Evolutionary conservation across 2,888 invertebrate species (phyloP), one percentile per base, ranked within the genome.

Genomic region (Xanthia icteritia): DNA sequence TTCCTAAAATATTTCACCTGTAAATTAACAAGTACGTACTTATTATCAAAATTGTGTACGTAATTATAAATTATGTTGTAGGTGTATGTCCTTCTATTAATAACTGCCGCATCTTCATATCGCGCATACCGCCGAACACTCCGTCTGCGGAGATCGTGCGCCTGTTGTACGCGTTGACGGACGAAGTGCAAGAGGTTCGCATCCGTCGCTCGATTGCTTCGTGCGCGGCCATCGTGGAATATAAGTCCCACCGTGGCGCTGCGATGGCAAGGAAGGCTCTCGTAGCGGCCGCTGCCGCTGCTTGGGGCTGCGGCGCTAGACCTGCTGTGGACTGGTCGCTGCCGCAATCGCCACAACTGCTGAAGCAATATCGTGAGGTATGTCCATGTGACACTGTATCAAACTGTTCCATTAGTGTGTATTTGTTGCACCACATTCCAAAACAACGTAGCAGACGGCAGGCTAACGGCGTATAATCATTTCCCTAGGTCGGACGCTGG

Each of bases 41-140:
- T 20, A 51, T n/a, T 11, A 11, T 54, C 54, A 11, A 27, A 13
- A 13, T 5, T 58, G 58, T 27, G 27, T 51, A 67, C 51, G 61
- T 15, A 45, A 42, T 23, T 0, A 63, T 48, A 20, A 42, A 39
- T 27, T 69, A n/a, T 60, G 45, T 71, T 81, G 36, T 70, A 96
- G 98, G 98, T 13, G 98, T 98, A 17, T 97, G 98, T 67, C 97
- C 97, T 36, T 98, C 98, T 65, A 97, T 98, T 66, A 98, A 98
- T 94, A 98, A 98, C 93, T 98, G 98, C 89, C 97, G 98, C 72
- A 96, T 98, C 73, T 98, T 97, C 92, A 97, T 98, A 85, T 96
- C 95, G 61, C 96, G 96, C 83, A 95, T 97, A 78, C 92, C 97
- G 96, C 88, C 97, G 94, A 97, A 96, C 65, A 97, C 97, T 84